phyloP scores from a whole-genome alignment of 2,888 invertebrate genomes.

The Euphydryas editha region DNA sequence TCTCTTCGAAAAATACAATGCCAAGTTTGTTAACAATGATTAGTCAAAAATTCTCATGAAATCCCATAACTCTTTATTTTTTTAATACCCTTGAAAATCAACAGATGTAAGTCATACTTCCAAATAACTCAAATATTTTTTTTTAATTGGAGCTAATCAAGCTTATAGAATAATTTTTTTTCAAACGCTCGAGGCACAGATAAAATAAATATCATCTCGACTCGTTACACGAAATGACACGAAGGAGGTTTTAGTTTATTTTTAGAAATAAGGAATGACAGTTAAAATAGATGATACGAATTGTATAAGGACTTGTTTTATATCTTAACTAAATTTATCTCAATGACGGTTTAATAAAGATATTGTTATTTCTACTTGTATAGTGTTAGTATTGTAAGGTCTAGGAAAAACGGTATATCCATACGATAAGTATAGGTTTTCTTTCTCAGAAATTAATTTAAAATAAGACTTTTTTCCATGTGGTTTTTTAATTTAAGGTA shows the following conservation, averaged over 20 bases:
- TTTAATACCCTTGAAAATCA: neutral
- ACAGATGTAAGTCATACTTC: neutral
- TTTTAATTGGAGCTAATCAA: conserved; percentile 27
- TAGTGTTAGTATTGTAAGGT: neutral
- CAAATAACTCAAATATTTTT: conserved; percentile 12
- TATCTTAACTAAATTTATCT: conserved; percentile 4
- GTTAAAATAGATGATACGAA: conserved; percentile 4
- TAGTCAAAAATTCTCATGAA: no score
- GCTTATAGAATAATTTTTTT: conserved; percentile 2
- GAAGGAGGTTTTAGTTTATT: conserved; percentile 25
- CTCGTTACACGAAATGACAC: conserved; percentile 19
- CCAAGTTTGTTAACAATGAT: no score
- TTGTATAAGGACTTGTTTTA: conserved; percentile 3
- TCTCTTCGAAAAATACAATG: no score
- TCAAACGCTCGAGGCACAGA: conserved; percentile 11
- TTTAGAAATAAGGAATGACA: conserved; percentile 15
- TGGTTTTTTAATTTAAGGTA: no score
- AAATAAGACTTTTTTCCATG: no score
- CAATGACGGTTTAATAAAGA: conserved; percentile 5
- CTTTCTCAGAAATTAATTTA: no score
- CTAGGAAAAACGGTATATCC: neutral
- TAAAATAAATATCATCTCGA: conserved; percentile 15
- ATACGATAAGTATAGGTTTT: neutral
- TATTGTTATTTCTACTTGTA: neutral
- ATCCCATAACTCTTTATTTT: no score